Evolutionary conservation across 2,888 invertebrate genomes (phyloP).

Genomic region (Salticus scenicus): DNA sequence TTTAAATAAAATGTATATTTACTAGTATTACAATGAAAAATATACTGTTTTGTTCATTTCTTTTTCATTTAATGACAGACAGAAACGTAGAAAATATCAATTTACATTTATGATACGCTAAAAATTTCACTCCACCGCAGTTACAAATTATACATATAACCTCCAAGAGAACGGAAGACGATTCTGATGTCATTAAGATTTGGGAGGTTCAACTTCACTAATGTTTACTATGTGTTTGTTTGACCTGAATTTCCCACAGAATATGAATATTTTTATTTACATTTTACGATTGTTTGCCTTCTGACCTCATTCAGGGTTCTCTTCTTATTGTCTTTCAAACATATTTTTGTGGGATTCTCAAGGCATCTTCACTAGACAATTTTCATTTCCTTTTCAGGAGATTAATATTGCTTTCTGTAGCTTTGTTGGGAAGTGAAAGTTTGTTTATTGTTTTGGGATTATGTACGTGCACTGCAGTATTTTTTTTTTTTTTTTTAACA

Average conservation of each 20-base stretch:
- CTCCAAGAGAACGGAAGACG: not conserved
- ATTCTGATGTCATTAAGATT: not conserved
- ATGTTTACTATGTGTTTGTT: not conserved
- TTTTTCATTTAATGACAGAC: no score
- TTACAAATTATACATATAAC: not conserved
- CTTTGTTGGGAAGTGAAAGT: not conserved
- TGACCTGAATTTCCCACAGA: not conserved
- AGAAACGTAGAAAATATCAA: no score
- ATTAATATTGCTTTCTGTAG: not conserved
- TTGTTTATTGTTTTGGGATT: no score
- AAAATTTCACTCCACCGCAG: not conserved
- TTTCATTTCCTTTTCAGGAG: not conserved
- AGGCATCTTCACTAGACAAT: not conserved
- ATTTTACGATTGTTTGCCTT: constrained; percentile 32
- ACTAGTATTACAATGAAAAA: no score
- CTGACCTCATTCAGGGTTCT: constrained; percentile 19
- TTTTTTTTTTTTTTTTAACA: no score
- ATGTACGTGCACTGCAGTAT: no score
- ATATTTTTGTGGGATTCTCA: constrained; percentile 13
- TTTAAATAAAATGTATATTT: no score
- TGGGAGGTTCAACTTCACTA: not conserved
- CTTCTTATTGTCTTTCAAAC: constrained; percentile 34
- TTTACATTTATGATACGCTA: no score
- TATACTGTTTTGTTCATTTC: no score
- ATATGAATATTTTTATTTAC: not conserved